These are phyloP conservation scores for Alloplasta piceator DNA, from an alignment of 2,888 invertebrate species.

Conservation along the genomic window DNA sequence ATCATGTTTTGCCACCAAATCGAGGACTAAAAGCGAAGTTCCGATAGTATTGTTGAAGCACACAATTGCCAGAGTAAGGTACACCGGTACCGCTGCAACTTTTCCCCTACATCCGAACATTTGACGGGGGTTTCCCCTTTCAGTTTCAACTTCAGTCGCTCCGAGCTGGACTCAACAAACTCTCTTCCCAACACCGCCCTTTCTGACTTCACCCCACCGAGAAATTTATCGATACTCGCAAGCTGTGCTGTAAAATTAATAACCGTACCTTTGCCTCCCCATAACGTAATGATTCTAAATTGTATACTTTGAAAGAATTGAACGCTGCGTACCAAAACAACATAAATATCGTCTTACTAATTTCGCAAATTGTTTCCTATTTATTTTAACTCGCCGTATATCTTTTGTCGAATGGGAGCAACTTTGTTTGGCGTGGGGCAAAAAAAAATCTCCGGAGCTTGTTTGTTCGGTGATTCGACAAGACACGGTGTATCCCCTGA, in stretches of 20 bases:
- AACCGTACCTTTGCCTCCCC: constrained; percentile 15
- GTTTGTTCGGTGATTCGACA: constrained; percentile 44
- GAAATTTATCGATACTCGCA: constrained; percentile 55
- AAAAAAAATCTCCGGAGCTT: constrained; percentile 13
- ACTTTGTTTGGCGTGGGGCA: background rate
- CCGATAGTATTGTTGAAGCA: constrained; percentile 44
- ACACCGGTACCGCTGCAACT: constrained; percentile 11
- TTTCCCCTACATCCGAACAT: constrained; percentile 40
- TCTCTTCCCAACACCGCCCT: constrained; percentile 24
- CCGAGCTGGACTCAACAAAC: constrained; percentile 22
- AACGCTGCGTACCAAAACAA: background rate
- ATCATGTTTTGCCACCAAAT: constrained; percentile 42
- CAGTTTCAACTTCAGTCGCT: constrained; percentile 33
- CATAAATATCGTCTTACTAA: constrained; percentile 48
- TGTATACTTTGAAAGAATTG: background rate
- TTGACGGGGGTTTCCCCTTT: constrained; percentile 44
- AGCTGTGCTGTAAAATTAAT: constrained; percentile 57
- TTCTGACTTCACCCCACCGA: constrained; percentile 27
- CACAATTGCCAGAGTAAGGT: constrained; percentile 12
- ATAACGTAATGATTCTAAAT: background rate
- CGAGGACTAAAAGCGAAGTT: constrained; percentile 46
- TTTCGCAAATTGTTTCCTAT: background rate
- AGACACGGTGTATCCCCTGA: constrained; percentile 44
- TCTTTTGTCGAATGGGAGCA: too few species aligned
- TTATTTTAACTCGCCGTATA: background rate